Conservation (phyloP, 2,113 vertebrate species). For the Raphicerus campestris region DNA sequence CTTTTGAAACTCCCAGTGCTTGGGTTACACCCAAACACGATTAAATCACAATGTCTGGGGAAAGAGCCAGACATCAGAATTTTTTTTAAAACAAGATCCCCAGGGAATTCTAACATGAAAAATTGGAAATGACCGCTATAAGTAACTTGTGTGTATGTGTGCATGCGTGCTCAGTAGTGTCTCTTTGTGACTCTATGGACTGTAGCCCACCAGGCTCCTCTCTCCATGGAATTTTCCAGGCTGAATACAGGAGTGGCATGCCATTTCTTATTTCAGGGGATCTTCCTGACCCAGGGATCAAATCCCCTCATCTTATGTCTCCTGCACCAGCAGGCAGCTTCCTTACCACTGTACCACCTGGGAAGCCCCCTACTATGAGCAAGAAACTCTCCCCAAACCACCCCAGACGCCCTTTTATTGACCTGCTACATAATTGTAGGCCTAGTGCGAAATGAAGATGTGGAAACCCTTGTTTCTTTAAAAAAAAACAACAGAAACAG, state of each 20-base stretch:
- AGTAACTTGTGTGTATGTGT: background rate
- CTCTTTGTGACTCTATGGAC: background rate
- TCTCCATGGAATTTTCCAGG: background rate
- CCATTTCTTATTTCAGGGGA: background rate
- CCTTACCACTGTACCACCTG: background rate
- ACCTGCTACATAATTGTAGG: background rate
- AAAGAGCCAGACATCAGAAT: background rate
- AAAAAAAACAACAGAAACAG: background rate
- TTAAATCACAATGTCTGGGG: background rate
- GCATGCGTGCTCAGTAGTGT: background rate
- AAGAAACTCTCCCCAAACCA: background rate
- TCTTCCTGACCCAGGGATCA: background rate
- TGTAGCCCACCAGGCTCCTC: background rate
- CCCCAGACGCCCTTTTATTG: background rate
- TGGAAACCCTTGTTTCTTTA: background rate
- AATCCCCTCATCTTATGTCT: background rate
- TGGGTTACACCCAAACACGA: background rate
- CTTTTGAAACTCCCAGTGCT: background rate
- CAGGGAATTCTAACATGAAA: background rate
- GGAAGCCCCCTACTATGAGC: background rate
- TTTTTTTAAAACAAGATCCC: background rate
- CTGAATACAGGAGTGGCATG: background rate
- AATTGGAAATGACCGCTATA: background rate
- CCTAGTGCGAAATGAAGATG: background rate
- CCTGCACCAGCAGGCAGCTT: background rate